These are phyloP conservation scores for Bactericera cockerelli DNA, from an alignment of 1,140 invertebrate species.

Conservation along the genomic window DNA sequence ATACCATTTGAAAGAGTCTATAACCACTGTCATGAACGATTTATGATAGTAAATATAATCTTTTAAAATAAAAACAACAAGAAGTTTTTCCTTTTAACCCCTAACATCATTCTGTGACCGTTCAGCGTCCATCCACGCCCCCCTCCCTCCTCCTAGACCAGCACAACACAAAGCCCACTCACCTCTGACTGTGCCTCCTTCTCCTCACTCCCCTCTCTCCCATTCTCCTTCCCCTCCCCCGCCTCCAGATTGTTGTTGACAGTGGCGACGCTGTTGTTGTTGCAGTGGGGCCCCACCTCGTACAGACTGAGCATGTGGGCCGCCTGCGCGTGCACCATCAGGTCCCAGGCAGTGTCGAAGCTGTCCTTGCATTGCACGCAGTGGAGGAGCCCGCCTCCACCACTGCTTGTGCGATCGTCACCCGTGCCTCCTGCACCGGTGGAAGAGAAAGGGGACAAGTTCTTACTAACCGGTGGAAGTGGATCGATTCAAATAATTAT, in stretches of 20 bases:
- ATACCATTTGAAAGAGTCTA: no score
- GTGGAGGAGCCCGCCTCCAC: conserved; percentile 39
- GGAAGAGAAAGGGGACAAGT: no score
- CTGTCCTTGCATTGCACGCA: conserved; percentile 64
- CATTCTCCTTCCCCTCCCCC: neutral
- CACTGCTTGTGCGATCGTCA: conserved; percentile 27
- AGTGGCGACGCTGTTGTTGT: conserved; percentile 18
- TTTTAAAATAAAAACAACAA: no score
- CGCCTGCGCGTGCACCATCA: conserved; percentile 64
- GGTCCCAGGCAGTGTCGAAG: conserved; percentile 57
- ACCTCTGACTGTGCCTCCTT: neutral
- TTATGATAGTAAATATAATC: no score
- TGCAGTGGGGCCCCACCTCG: conserved; percentile 38
- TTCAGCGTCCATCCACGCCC: no score
- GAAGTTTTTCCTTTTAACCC: no score
- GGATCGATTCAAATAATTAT: no score
- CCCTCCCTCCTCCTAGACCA: no score
- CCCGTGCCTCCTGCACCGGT: conserved; percentile 15
- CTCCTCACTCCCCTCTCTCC: neutral
- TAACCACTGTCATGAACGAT: no score
- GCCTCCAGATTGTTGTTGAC: neutral
- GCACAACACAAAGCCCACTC: no score
- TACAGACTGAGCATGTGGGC: conserved; percentile 70
- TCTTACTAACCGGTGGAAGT: no score
- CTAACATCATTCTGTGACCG: no score